These are phyloP conservation scores for Peromyscus melanophrys DNA, from an alignment of 2,797 vertebrate genomes.

Conservation along the genomic window DNA sequence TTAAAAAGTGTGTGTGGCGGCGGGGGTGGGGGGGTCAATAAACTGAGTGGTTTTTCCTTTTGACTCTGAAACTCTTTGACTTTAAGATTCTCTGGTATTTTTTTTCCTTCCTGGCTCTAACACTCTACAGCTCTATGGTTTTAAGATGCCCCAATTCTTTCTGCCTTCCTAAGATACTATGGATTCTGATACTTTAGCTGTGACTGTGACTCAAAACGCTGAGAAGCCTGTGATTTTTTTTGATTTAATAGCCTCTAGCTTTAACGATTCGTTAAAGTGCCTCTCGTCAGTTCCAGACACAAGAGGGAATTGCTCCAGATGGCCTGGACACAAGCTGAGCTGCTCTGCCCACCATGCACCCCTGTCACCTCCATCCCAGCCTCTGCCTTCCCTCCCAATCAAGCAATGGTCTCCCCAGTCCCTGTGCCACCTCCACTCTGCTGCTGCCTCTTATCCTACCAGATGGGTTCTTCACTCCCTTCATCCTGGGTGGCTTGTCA, in stretches of 20 bases:
- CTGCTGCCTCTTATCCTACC: not conserved
- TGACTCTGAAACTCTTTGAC: slow-evolving; percentile 29
- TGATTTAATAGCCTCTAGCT: slow-evolving; percentile 62
- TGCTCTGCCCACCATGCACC: not conserved
- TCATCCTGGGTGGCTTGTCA: not conserved
- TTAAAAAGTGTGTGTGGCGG: not conserved
- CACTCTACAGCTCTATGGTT: slow-evolving; percentile 50
- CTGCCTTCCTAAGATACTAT: slow-evolving; percentile 12
- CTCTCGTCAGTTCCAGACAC: slow-evolving; percentile 66
- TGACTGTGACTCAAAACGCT: slow-evolving; percentile 51
- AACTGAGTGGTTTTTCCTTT: not conserved
- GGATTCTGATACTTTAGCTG: slow-evolving; percentile 54
- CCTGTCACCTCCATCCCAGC: not conserved
- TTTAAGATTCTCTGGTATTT: slow-evolving; percentile 53
- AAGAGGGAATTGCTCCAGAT: slow-evolving; percentile 35
- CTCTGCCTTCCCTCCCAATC: not conserved
- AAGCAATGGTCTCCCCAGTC: not conserved
- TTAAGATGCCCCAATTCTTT: slow-evolving; percentile 53
- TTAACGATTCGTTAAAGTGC: slow-evolving; percentile 70
- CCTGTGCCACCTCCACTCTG: not conserved
- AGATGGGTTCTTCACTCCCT: not conserved
- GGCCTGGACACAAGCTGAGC: not conserved
- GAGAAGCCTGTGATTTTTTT: slow-evolving; percentile 56
- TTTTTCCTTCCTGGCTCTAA: slow-evolving; percentile 28
- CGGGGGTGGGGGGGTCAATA: not conserved